Conservation (phyloP, 2,888 invertebrate genomes). For the Pachymerium ferrugineum region DNA sequence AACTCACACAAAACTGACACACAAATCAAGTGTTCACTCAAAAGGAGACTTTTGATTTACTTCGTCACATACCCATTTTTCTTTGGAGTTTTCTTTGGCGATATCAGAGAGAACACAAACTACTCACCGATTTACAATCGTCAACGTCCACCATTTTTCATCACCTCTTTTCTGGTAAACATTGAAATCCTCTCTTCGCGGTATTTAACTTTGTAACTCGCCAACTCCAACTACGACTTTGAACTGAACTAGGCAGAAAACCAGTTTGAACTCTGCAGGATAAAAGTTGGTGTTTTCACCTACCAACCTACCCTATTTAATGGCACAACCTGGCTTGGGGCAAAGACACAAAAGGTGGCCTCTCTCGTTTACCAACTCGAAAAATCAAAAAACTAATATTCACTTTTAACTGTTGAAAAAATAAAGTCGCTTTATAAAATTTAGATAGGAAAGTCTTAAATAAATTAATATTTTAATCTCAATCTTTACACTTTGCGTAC, state of each 20-base stretch:
- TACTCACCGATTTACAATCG: not conserved
- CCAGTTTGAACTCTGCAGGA: conserved; percentile 2
- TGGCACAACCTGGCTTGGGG: not conserved
- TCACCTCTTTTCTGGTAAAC: not conserved
- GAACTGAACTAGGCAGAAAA: not conserved
- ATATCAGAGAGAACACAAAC: not conserved
- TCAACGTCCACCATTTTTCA: not conserved
- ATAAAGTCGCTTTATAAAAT: too few species aligned
- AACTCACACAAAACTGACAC: not conserved
- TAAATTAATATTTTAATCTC: too few species aligned
- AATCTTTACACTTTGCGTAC: too few species aligned
- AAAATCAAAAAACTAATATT: not conserved
- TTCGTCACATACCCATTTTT: too few species aligned
- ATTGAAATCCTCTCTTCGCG: too few species aligned
- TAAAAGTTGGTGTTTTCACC: conserved; percentile 6
- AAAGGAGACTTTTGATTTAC: too few species aligned
- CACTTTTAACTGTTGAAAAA: too few species aligned
- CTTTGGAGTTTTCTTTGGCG: too few species aligned
- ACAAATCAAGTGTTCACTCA: too few species aligned
- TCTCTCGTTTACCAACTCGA: not conserved
- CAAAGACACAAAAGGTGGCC: conserved; percentile 11
- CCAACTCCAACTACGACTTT: not conserved
- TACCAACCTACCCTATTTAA: conserved; percentile 3
- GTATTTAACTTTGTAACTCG: too few species aligned
- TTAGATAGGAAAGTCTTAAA: too few species aligned